phyloP scores from a whole-genome alignment of 2,888 invertebrate species.

The Galerucella nymphaeae region DNA sequence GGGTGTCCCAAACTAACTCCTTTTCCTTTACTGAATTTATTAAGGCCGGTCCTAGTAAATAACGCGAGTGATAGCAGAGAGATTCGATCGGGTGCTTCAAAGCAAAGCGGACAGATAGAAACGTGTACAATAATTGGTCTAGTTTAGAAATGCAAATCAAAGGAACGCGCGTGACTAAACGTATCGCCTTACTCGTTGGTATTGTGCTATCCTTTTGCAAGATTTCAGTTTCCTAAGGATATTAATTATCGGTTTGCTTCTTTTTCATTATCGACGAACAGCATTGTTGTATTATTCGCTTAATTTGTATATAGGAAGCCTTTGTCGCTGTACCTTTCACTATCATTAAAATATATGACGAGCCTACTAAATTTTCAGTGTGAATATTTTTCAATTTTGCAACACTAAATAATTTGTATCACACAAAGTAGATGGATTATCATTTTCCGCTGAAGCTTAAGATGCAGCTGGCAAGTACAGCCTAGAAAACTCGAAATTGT shows the following conservation, averaged over 20 bases:
- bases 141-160: constrained; percentile 64
- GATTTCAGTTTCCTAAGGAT: constrained; percentile 54
- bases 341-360: background rate
- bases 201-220: constrained; percentile 44
- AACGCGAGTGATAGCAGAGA: constrained; percentile 21
- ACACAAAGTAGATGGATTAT: too few species aligned
- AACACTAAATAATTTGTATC: background rate
- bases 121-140: constrained; percentile 61
- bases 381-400: background rate
- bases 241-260: constrained; percentile 54
- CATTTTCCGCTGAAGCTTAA: too few species aligned
- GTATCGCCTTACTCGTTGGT: constrained; percentile 61
- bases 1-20: background rate
- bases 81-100: constrained; percentile 52
- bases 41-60: constrained; percentile 12
- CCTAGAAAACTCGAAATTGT: too few species aligned
- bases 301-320: constrained; percentile 20
- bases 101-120: constrained; percentile 58
- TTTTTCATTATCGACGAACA: constrained; percentile 35
- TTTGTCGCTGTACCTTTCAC: background rate
- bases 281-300: constrained; percentile 23
- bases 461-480: too few species aligned
- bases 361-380: background rate
- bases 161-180: constrained; percentile 63
- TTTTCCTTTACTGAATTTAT: background rate